phyloP scores from a whole-genome alignment of 2,888 invertebrate species.

The Synergus japonicus region DNA sequence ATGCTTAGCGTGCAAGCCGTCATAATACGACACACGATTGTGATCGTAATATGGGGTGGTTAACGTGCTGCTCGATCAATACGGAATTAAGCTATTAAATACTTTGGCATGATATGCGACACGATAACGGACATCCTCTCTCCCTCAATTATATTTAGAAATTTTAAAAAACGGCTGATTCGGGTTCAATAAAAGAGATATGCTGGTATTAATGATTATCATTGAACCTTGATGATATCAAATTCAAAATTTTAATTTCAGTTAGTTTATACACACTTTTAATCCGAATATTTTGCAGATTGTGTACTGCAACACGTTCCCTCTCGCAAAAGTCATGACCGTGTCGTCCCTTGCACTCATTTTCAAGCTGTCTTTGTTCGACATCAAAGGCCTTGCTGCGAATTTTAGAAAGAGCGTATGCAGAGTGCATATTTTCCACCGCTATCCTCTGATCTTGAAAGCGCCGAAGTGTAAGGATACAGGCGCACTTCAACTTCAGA shows the following conservation, averaged over 20 bases:
- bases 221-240: neutral
- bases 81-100: conserved; percentile 69
- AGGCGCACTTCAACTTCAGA: conserved; percentile 52
- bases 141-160: conserved; percentile 1
- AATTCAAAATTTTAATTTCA: no score
- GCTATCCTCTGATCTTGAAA: conserved; percentile 56
- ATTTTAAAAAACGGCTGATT: neutral
- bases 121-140: conserved; percentile 51
- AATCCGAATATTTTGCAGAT: neutral
- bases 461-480: conserved; percentile 51
- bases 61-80: conserved; percentile 61
- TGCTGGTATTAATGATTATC: no score
- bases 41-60: conserved; percentile 54
- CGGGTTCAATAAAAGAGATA: neutral
- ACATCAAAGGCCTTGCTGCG: conserved; percentile 54
- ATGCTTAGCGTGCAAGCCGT: conserved; percentile 54
- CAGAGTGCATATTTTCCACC: conserved; percentile 55
- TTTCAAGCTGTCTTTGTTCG: conserved; percentile 52
- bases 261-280: no score
- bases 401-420: conserved; percentile 57
- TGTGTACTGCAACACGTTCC: neutral
- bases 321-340: conserved; percentile 26
- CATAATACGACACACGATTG: conserved; percentile 55
- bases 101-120: conserved; percentile 56
- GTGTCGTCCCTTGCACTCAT: conserved; percentile 49